Evolutionary conservation across 2,888 invertebrate species (phyloP), one percentile per base, ranked within the genome.

Genomic region (Spisula subtruncata): DNA sequence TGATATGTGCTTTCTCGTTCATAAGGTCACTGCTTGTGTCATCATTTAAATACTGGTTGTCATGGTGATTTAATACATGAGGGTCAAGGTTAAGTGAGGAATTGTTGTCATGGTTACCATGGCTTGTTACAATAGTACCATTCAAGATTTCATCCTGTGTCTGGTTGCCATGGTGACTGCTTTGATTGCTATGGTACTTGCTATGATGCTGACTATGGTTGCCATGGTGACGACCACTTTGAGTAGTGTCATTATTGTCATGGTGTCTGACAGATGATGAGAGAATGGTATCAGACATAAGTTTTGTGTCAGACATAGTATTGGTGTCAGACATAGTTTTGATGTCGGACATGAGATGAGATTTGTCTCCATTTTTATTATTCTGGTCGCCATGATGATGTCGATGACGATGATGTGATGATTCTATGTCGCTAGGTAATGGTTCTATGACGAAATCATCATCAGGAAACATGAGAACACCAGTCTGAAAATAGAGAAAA

Each of bases 371-470:
- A 46, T n/a, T 66, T 41, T 10, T 14, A 51, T 20, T 20, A 29
- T 60, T 35, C 35, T n/a, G 51, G 51, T 85, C 32, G 20, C 86
- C 75, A 71, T 81, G 83, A 81, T 83, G 82, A 85, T 85, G 87
- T 46, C 56, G 80, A 66, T 90, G 85, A 18, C 51, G 60, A 86
- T 91, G 83, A 25, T 56, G 25, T 51, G 75, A 80, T 51, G 71
- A 83, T 80, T 92, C 32, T 14, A 75, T 16, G 60, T 92, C 90
- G 32, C 85, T 88, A 18, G 94, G 93, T 35, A 93, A 79, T 14
- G 95, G 95, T 87, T 95, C 95, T 51, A 95, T 93, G 46, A 95
- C 93, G 88, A 90, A 95, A 83, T 94, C 95, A 41, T 95, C 95
- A 35, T 94, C 92, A 46, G 93, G 93, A 32, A 93, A 92, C 88